Percentiles rank a stretch among this genome's conserved stretches.
Conservation (phyloP, 2,797 vertebrate genomes). For the Cynodonichthys magdalenae region DNA sequence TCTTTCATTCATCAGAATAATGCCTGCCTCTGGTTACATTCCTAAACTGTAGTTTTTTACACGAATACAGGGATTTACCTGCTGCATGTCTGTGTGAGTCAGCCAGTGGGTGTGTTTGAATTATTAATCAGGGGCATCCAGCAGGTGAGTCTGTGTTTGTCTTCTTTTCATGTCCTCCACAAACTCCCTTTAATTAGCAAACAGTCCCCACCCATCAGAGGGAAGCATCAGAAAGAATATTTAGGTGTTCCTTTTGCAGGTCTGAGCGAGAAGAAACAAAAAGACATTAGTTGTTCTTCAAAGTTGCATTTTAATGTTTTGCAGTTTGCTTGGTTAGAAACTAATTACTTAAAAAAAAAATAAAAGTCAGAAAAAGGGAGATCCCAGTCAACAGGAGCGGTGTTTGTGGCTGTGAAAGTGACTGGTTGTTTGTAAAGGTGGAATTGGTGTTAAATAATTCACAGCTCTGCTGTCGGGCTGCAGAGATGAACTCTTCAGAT, state of each 20-base stretch:
- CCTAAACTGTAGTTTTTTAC: neutral
- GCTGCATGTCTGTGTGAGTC: constrained; percentile 17
- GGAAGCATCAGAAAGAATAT: constrained; percentile 43
- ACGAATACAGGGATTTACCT: neutral
- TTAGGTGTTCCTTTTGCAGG: constrained; percentile 24
- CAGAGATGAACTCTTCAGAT: constrained; percentile 27
- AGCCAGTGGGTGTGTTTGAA: constrained; percentile 52
- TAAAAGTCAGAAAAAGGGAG: too few species aligned
- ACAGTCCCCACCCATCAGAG: constrained; percentile 23
- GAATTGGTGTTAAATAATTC: constrained; percentile 58
- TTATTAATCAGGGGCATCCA: constrained; percentile 55
- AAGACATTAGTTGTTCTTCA: neutral
- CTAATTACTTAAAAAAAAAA: neutral
- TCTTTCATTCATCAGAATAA: too few species aligned
- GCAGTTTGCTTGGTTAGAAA: neutral
- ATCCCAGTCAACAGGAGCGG: neutral
- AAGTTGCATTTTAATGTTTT: neutral
- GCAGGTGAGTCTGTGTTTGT: constrained; percentile 42
- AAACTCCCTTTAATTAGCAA: constrained; percentile 40
- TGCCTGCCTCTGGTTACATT: too few species aligned
- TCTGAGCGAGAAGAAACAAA: constrained; percentile 1
- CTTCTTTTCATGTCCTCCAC: constrained; percentile 39
- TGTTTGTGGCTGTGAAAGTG: neutral
- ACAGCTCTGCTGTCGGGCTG: constrained; percentile 20
- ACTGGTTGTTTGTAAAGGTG: constrained; percentile 49